Base-by-base conservation (phyloP, 2,888 invertebrate genomes). In the Pogonocherus hispidulus region DNA sequence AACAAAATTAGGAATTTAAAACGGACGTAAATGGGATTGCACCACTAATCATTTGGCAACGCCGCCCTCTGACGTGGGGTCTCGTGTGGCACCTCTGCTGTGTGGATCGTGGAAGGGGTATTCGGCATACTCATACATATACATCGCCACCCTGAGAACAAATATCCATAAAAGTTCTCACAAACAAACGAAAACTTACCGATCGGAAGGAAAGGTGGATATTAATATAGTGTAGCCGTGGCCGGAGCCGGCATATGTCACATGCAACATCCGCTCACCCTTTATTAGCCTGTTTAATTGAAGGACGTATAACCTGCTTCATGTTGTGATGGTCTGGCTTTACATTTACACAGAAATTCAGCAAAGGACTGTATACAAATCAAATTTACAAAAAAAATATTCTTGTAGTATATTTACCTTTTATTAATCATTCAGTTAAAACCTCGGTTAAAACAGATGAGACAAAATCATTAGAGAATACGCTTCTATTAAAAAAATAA, bases 131-230 rank as follows among this genome's bases (percentile, higher is more conserved):
- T 46, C 46, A 44, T 49, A 55, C 54, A 54, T 63, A 65, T 41
- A 54, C 69, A 63, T 64, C 66, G 46, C 35, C 73, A 69, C 67
- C 75, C 73, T 77, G 77, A 77, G 76, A 77, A 77, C 74, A 77
- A 76, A 74, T 71, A 76, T 71, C 72, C 67, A 62, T 62, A 72
- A 75, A 76, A 72, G 76, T 77, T 77, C 76, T 77, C 77, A 77
- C 77, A 76, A 70, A 74, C 72, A 73, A 70, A 74, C 72, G 67
- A 72, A 41, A 74, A 70, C 67, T 64, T 67, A 63, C 75, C 73
- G 70, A 72, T 74, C 71, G 71, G 71, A 67, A 72, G 67, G 49
- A 64, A 67, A 67, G 67, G 59, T 57, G 9, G 60, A 32, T 65
- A 69, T 69, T 67, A 57, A 59, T 47, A 69, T 44, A 35, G 56